These are phyloP conservation scores for Eupeodes luniger DNA, from an alignment of 2,888 invertebrate genomes.

Conservation along the genomic window DNA sequence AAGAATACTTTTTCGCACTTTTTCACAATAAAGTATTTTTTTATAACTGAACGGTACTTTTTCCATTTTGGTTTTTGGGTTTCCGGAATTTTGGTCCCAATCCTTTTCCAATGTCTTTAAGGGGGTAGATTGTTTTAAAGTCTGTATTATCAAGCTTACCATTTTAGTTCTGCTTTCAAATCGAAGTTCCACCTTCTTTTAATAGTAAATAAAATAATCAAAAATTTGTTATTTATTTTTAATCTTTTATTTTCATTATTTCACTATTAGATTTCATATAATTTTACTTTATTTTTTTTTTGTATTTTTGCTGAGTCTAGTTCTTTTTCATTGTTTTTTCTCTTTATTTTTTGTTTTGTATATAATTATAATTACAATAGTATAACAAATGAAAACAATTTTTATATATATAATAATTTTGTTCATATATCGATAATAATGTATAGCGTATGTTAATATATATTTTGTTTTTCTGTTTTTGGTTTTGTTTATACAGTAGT, in stretches of 20 bases:
- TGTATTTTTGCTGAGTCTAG: conserved; percentile 55
- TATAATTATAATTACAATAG: conserved; percentile 75
- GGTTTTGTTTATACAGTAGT: conserved; percentile 37
- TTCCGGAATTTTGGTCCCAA: too few species aligned
- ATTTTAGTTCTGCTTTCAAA: not conserved
- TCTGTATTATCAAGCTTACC: not conserved
- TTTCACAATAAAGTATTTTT: too few species aligned
- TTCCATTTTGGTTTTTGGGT: too few species aligned
- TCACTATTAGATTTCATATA: conserved; percentile 61
- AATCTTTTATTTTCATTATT: conserved; percentile 62
- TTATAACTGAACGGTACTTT: too few species aligned
- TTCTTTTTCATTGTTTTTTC: conserved; percentile 43
- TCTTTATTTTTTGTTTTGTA: conserved; percentile 49
- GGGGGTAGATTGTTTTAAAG: too few species aligned
- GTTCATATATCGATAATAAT: conserved; percentile 61
- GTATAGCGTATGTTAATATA: conserved; percentile 31
- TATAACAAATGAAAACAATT: conserved; percentile 75
- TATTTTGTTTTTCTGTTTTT: conserved; percentile 30
- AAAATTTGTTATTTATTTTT: conserved; percentile 37
- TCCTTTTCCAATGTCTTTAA: too few species aligned
- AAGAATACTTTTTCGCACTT: too few species aligned
- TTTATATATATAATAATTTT: conserved; percentile 68
- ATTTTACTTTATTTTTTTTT: conserved; percentile 29
- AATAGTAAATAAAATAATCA: not conserved
- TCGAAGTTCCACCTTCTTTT: not conserved